These are phyloP conservation scores for Microplitis mediator DNA, from an alignment of 1,140 invertebrate genomes.

Conservation along the genomic window DNA sequence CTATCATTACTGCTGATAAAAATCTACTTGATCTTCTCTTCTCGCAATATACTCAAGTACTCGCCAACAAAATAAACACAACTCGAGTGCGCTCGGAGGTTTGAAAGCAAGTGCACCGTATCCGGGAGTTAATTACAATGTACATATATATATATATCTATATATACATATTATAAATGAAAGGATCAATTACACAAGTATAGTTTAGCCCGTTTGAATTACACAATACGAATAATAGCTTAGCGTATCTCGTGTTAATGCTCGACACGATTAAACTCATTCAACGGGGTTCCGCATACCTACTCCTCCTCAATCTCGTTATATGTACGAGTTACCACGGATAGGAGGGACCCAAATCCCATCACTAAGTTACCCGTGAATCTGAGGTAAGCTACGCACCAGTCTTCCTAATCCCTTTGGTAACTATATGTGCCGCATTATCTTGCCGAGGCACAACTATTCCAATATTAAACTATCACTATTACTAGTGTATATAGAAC, in stretches of 20 bases:
- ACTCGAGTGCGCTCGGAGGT: too few species aligned
- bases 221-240: background rate
- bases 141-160: too few species aligned
- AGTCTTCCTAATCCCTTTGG: conserved; percentile 17
- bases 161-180: background rate
- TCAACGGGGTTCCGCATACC: conserved; percentile 4
- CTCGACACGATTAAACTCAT: conserved; percentile 15
- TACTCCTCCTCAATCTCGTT: conserved; percentile 16
- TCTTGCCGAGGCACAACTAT: background rate
- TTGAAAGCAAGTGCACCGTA: too few species aligned
- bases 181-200: background rate
- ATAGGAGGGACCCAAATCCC: conserved; percentile 9
- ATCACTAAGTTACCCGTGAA: conserved; percentile 26
- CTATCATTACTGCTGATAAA: too few species aligned
- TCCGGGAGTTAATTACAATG: too few species aligned
- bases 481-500: background rate
- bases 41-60: too few species aligned
- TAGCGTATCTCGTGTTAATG: conserved; percentile 1
- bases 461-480: background rate
- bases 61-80: too few species aligned
- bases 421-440: background rate
- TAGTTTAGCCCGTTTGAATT: background rate
- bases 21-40: too few species aligned
- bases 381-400: conserved; percentile 25
- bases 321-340: conserved; percentile 3